Base-by-base conservation (phyloP, 2,113 vertebrate genomes). In the Promerops cafer region DNA sequence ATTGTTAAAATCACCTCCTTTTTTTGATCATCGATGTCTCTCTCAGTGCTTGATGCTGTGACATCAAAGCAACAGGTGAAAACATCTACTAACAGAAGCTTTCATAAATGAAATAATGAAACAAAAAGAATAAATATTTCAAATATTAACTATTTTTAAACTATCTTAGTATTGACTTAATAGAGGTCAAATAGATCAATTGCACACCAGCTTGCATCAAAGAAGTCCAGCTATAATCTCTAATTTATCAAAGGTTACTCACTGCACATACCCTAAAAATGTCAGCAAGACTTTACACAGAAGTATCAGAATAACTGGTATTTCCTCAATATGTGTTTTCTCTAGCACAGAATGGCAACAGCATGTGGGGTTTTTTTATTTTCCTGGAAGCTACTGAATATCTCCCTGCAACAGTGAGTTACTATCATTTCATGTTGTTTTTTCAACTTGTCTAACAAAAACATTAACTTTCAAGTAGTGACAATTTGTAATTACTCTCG, bases 341-440 rank as follows among this genome's bases (percentile, higher is more conserved):
- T 49, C 28, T 42, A 23, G 59, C 23, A 77, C 15, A 72, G 21
- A 85, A 69, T 12, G 8, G 28, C n/a, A 92, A 53, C 10, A 57
- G 33, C 0, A 0, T 21, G 44, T 2, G 1, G 4, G 10, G 1
- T 15, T 53, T 68, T 49, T 56, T 60, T 4, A 19, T 39, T 69
- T 83, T 81, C 28, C 64, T 78, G 27, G 28, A 78, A 66, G 13
- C 40, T 40, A 72, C 59, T 56, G 14, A 89, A 27, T 9, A 16
- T 11, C 13, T 57, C 26, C 35, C 26, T 74, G 37, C n/a, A 64
- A 42, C 2, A 72, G 13, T 1, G 1, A 89, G 28, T 69, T 83
- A 45, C 19, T 42, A 27, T 17, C 11, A 56, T 68, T 91, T 68
- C 52, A 60, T 14, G 27, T 4, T 77, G 35, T 1, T 91, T 89